Percentiles rank a stretch among this genome's conserved stretches.
phyloP scores from a whole-genome alignment of 2,113 vertebrate species.

The Erythrolamprus reginae region DNA sequence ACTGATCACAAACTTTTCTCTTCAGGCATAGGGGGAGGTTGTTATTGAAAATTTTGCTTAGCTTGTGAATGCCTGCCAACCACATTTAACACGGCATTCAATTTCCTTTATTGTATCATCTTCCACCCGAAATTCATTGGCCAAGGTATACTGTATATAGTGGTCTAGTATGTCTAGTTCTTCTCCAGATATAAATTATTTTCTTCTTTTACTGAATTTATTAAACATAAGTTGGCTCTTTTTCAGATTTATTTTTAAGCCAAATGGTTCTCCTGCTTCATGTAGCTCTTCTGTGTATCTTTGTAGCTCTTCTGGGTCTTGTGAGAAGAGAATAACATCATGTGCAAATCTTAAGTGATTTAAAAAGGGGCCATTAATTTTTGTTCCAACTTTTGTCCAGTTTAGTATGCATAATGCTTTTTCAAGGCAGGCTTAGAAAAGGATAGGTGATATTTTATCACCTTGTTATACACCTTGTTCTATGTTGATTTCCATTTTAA shows the following conservation, averaged over 20 bases:
- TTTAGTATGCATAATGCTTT: not conserved
- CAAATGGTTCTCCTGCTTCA: not conserved
- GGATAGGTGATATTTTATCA: not conserved
- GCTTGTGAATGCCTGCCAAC: not conserved
- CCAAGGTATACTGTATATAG: not conserved
- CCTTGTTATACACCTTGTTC: not conserved
- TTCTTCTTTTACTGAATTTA: not conserved
- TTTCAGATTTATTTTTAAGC: not conserved
- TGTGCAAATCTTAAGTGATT: not conserved
- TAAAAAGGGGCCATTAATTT: not conserved
- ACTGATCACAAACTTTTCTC: not conserved
- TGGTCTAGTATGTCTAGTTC: not conserved
- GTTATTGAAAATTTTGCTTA: not conserved
- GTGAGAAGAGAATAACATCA: not conserved
- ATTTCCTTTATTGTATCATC: not conserved
- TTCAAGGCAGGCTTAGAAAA: not conserved
- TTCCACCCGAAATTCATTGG: not conserved
- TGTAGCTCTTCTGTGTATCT: not conserved
- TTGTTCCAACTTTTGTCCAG: not conserved
- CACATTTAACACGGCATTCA: not conserved
- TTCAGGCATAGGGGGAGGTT: not conserved
- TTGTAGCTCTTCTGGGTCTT: not conserved
- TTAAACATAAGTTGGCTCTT: not conserved
- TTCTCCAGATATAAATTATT: not conserved
- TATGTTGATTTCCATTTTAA: not conserved